These are phyloP conservation scores for Anas georgica DNA, from an alignment of 2,797 vertebrate genomes.

Conservation along the genomic window DNA sequence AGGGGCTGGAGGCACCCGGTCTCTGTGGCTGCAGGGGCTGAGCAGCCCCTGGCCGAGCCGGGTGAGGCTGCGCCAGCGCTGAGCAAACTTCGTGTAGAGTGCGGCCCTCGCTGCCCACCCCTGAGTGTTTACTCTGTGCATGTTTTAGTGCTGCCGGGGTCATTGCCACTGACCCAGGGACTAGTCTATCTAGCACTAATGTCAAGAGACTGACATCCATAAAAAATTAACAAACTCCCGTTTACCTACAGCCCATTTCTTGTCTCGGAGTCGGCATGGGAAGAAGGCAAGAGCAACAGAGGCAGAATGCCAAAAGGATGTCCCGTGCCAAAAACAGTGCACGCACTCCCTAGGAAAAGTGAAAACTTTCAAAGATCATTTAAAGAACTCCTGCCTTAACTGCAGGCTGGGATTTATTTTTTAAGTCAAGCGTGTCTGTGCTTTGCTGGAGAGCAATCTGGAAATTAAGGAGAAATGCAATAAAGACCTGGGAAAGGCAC, in stretches of 20 bases:
- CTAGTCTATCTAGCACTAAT: not conserved
- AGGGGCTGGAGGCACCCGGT: not conserved
- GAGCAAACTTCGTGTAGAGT: not conserved
- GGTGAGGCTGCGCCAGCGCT: not conserved
- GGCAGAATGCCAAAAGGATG: not conserved
- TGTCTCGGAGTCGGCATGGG: not conserved
- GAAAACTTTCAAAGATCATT: not conserved
- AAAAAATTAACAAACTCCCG: constrained; percentile 24
- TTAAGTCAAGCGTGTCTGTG: rapidly evolving
- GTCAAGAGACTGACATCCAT: constrained; percentile 31
- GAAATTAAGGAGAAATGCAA: not conserved
- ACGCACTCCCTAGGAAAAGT: not conserved
- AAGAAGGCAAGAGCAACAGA: not conserved
- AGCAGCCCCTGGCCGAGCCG: not conserved
- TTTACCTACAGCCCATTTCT: not conserved
- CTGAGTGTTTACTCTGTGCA: constrained; percentile 43
- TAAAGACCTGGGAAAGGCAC: not conserved
- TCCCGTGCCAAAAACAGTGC: not conserved
- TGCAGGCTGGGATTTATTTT: not conserved
- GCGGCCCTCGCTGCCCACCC: constrained; percentile 1
- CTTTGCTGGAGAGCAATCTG: not conserved
- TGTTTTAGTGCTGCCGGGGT: constrained; percentile 45
- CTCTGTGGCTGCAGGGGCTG: not conserved
- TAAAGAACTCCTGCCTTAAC: not conserved
- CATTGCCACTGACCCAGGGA: constrained; percentile 31